A percentile compares a stretch with the other conserved stretches of the same genome.
These are phyloP conservation scores for Tetraodon nigroviridis DNA, from an alignment of 2,113 vertebrate genomes.

Conservation along the genomic window DNA sequence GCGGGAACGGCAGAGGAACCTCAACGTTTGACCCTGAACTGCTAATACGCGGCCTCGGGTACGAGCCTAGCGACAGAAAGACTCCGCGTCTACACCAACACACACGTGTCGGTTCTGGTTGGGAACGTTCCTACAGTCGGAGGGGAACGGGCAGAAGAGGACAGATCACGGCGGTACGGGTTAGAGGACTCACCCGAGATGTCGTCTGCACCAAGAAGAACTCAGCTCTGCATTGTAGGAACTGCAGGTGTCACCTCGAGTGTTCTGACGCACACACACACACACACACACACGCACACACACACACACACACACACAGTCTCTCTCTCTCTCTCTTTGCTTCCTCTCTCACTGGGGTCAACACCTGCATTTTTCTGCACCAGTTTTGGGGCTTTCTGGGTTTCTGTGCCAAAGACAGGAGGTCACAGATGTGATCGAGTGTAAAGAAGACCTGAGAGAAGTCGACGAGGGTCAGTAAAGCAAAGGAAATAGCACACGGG, in stretches of 20 bases:
- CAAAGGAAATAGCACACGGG: no score
- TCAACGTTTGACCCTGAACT: neutral
- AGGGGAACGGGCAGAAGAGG: neutral
- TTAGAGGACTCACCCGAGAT: slow-evolving; percentile 56
- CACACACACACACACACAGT: slow-evolving; percentile 2
- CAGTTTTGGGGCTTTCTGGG: slow-evolving; percentile 40
- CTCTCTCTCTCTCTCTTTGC: neutral
- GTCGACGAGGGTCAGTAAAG: no score
- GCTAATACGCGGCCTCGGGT: neutral
- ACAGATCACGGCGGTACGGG: neutral
- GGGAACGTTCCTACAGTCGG: neutral
- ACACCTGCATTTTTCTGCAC: slow-evolving; percentile 56
- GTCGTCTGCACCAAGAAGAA: slow-evolving; percentile 42
- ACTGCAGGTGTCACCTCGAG: slow-evolving; percentile 22
- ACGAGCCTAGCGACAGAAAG: neutral
- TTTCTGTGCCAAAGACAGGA: slow-evolving; percentile 1
- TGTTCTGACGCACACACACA: slow-evolving; percentile 15
- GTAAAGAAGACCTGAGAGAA: neutral
- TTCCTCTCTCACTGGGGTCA: slow-evolving; percentile 3
- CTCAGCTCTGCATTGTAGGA: slow-evolving; percentile 47
- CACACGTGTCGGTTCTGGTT: neutral
- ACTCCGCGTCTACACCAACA: neutral
- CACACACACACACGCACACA: slow-evolving; percentile 35
- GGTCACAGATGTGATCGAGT: neutral
- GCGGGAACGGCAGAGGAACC: neutral